Percentiles rank a stretch among this genome's conserved stretches.
These are phyloP conservation scores for Platyura marginata DNA, from an alignment of 1,140 invertebrate genomes.

Conservation along the genomic window DNA sequence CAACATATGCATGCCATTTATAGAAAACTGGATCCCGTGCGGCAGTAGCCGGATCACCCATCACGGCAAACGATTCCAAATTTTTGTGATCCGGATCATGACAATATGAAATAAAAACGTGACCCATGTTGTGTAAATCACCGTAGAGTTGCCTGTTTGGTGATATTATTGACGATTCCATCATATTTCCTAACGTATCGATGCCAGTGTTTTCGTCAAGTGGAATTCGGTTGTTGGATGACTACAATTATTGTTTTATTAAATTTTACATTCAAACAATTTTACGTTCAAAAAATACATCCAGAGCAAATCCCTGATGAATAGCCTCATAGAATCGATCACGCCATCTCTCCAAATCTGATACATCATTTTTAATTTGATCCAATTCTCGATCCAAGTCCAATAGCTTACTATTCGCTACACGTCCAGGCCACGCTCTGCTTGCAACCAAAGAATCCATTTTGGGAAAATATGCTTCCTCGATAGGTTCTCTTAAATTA, in stretches of 20 bases:
- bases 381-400: conserved; percentile 9
- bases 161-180: conserved; percentile 53
- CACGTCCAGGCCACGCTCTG: conserved; percentile 28
- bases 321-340: conserved; percentile 24
- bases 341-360: conserved; percentile 18
- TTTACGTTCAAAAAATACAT: too few species aligned
- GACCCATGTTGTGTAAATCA: conserved; percentile 52
- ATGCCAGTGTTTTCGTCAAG: conserved; percentile 52
- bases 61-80: conserved; percentile 43
- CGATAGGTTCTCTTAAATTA: conserved; percentile 29
- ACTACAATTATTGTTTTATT: too few species aligned
- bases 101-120: conserved; percentile 40
- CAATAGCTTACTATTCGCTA: conserved; percentile 7
- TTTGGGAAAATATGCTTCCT: conserved; percentile 22
- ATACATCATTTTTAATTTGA: conserved; percentile 9
- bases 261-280: too few species aligned
- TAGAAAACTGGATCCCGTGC: conserved; percentile 77
- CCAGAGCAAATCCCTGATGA: conserved; percentile 13
- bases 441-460: conserved; percentile 15
- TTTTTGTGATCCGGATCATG: conserved; percentile 56
- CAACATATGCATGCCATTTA: conserved; percentile 62
- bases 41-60: conserved; percentile 51
- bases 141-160: conserved; percentile 50
- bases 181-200: conserved; percentile 59
- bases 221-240: conserved; percentile 28